Evolutionary conservation across 2,113 vertebrate species (phyloP), one percentile per base, ranked within the genome.

Genomic region (Rhinogobius similis): DNA sequence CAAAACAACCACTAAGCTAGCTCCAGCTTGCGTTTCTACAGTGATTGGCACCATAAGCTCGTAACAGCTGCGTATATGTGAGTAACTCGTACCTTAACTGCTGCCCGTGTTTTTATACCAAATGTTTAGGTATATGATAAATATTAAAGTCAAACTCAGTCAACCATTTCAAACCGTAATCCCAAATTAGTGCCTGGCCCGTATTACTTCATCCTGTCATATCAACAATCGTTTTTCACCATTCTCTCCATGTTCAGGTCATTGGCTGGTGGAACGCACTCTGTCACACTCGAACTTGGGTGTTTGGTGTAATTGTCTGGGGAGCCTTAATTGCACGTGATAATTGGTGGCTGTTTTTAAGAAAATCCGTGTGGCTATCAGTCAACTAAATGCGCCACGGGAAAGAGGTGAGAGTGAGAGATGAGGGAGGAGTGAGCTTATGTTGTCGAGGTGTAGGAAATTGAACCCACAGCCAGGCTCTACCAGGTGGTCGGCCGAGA

Each of bases 311-410:
- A 90, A 89, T 89, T 87, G 75, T 76, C 75, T 69, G 62, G 23
- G 50, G 59, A 55, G 65, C 27, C 77, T 86, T 90, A 91, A 93
- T 90, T 91, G 83, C 85, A 44, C 62, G 69, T 86, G 81, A 86
- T 90, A 92, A 93, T 92, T 92, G 82, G 84, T 46, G 78, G 84
- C 81, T 79, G 73, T 86, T 92, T n/a, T 86, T 85, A 84, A 89
- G 77, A 85, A 86, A 86, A 87, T 86, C 83, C 80, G 70, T 77
- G 70, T 74, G 62, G 78, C 87, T 85, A 92, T 93, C 89, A 88
- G 75, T 92, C 91, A 91, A 81, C 77, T 70, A 82, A 90, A 90
- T 83, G 78, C 73, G 55, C 39, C 48, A 48, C 78, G 83, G 53
- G 73, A 24, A 13, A 24, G 52, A 55, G 52, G 52, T 1, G 52